These are phyloP conservation scores for Phocoena sinus DNA, from an alignment of 2,113 vertebrate genomes.

Conservation along the genomic window DNA sequence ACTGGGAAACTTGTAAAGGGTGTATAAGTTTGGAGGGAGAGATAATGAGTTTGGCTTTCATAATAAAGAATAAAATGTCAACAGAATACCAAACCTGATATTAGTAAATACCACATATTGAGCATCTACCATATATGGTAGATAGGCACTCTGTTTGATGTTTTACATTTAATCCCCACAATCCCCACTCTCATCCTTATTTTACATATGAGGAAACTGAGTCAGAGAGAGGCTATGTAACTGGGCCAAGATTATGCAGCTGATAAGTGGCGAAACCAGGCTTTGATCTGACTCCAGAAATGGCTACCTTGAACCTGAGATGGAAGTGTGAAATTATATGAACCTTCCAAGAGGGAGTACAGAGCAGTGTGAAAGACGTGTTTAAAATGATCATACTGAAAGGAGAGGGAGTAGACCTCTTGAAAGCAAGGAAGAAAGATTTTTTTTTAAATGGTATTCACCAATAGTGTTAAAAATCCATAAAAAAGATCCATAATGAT, in stretches of 20 bases:
- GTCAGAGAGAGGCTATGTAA: not conserved
- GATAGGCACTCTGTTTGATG: not conserved
- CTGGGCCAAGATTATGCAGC: not conserved
- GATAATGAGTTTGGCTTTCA: slow-evolving; percentile 15
- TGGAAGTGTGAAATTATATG: not conserved
- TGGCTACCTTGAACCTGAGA: not conserved
- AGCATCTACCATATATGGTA: not conserved
- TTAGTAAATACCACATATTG: not conserved
- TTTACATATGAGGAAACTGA: slow-evolving; percentile 14
- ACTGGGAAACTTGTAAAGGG: not conserved
- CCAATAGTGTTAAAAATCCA: not conserved
- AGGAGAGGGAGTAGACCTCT: not conserved
- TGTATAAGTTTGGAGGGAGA: not conserved
- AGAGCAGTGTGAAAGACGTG: not conserved
- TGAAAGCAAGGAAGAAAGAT: not conserved
- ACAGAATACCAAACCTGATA: not conserved
- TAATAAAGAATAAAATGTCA: slow-evolving; percentile 14
- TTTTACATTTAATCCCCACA: not conserved
- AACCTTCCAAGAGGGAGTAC: not conserved
- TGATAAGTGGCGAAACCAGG: not conserved
- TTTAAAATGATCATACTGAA: slow-evolving; percentile 28
- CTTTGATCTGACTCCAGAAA: slow-evolving; percentile 16
- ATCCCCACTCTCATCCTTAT: not conserved
- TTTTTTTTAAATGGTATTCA: not conserved
- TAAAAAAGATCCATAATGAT: not conserved